Evolutionary conservation across 2,797 vertebrate species (phyloP), one percentile per base, ranked within the genome.

Genomic region (Arctocebus calabarensis): DNA sequence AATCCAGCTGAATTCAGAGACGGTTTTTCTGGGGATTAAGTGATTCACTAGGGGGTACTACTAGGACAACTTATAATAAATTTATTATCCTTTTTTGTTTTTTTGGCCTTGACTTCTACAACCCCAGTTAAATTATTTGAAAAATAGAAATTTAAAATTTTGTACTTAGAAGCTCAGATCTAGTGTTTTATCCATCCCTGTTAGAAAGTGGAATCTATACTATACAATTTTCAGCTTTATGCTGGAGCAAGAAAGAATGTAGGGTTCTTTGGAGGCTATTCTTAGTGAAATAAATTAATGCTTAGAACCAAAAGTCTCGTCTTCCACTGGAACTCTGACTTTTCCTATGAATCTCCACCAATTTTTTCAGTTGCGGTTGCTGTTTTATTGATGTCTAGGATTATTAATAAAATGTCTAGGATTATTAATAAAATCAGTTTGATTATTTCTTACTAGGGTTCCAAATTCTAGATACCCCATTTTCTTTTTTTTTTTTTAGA

Each of bases 231-330:
- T 94, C 96, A 98, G 97, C 93, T 97, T 96, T 93, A 88, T 23
- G 25, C 10, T 32, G 59, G 48, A 97, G 98, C 98, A 98, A 98
- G 98, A 98, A 98, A 98, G 98, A 98, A 98, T 90, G 96, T 78
- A 55, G 91, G 52, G 55, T 4, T 27, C 37, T 61, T 81, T 74
- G 57, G 88, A 86, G 64, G 88, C 37, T 82, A 34, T 78, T 77
- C 68, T 83, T 84, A 37, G 77, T 82, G 55, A 87, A 91, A 74
- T 14, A 66, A 74, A 71, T 75, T 82, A 40, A 61, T 52, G 32
- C 52, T 34, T 3, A 68, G 75, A 75, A 70, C 14, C 12, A 19
- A 77, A 62, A 57, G 70, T 83, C 81, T 92, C 64, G 17, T 37
- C 32, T 57, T 70, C 29, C 45, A 48, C 64, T 37, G 29, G 73